These are phyloP conservation scores for Gobio occitaniae DNA, from an alignment of 2,797 vertebrate species.

Conservation along the genomic window DNA sequence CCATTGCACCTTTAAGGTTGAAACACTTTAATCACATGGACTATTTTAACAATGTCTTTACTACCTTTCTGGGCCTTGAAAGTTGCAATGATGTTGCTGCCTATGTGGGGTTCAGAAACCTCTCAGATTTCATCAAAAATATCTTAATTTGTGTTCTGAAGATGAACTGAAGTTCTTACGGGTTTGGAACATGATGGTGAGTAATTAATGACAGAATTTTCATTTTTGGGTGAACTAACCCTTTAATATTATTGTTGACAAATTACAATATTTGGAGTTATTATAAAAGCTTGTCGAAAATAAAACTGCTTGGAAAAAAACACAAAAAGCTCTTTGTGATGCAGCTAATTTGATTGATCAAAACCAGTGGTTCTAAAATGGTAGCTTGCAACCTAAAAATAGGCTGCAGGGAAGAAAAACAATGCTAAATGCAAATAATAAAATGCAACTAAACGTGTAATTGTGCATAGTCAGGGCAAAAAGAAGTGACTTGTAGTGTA, in stretches of 20 bases:
- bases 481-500: not conserved
- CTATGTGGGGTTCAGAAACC: too few relatives aligned
- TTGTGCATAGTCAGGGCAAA: not conserved
- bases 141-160: too few relatives aligned
- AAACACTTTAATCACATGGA: too few relatives aligned
- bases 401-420: not conserved
- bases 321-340: not conserved
- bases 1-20: too few relatives aligned
- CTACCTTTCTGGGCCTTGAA: too few relatives aligned
- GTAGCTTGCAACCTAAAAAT: not conserved
- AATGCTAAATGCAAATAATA: not conserved
- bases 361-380: constrained; percentile 13
- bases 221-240: too few relatives aligned
- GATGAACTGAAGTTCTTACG: too few relatives aligned
- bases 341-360: not conserved
- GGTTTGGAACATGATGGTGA: too few relatives aligned
- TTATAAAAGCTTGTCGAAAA: constrained; percentile 7
- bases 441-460: not conserved
- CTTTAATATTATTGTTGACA: not conserved
- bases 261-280: not conserved
- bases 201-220: too few relatives aligned
- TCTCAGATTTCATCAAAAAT: too few relatives aligned
- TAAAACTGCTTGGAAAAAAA: not conserved
- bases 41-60: too few relatives aligned
- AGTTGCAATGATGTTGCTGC: too few relatives aligned